phyloP scores from a whole-genome alignment of 1,140 invertebrate genomes.

The Meteorus sp. region DNA sequence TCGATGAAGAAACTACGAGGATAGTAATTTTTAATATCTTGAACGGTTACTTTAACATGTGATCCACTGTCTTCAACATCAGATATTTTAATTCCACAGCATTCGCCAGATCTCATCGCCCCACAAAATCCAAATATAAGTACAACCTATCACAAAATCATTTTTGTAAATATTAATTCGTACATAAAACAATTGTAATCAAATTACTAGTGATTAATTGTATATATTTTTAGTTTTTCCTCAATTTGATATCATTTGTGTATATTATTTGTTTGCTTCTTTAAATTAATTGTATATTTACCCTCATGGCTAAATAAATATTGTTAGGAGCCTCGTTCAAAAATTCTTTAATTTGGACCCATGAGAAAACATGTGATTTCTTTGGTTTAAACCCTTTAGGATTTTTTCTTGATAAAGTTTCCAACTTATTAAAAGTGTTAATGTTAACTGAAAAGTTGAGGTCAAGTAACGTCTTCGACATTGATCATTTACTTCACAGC shows the following conservation, averaged over 20 bases:
- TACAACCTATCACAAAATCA: background rate
- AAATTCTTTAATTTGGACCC: constrained; percentile 26
- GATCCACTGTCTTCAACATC: background rate
- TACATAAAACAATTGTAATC: too few relatives aligned
- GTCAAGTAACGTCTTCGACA: constrained; percentile 7
- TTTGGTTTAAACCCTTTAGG: too few relatives aligned
- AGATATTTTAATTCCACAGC: background rate
- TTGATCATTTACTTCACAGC: constrained; percentile 16
- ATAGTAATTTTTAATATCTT: background rate
- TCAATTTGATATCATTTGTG: too few relatives aligned
- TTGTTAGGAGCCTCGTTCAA: constrained; percentile 24
- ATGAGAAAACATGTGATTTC: too few relatives aligned
- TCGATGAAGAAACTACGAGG: background rate
- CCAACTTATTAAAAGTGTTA: background rate
- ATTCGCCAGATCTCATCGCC: background rate
- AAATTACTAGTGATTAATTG: too few relatives aligned
- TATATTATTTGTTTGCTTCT: too few relatives aligned
- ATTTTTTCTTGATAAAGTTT: constrained; percentile 3
- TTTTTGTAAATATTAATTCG: background rate
- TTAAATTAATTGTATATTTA: too few relatives aligned
- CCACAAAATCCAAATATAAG: background rate
- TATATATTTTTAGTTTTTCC: background rate
- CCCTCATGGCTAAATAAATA: constrained; percentile 28
- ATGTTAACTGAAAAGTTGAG: constrained; percentile 17
- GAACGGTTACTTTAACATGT: background rate